phyloP scores from a whole-genome alignment of 2,888 invertebrate species.

The Dascillus cervinus region DNA sequence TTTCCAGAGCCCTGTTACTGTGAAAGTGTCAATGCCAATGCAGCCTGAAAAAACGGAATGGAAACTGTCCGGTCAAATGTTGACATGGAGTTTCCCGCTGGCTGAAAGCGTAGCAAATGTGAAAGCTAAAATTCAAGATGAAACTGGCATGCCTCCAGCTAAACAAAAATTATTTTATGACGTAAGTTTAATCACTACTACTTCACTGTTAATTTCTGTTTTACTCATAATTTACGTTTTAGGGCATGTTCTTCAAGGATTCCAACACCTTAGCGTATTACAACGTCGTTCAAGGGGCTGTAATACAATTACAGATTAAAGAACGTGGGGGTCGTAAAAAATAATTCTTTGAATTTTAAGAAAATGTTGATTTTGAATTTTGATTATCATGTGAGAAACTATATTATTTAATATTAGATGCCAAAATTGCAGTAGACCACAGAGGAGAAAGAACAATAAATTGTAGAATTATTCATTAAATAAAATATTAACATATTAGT shows the following conservation, averaged over 20 bases:
- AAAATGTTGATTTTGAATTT: too few species aligned
- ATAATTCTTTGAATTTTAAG: too few species aligned
- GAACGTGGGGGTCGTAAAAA: slow-evolving; percentile 98
- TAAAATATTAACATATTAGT: too few species aligned
- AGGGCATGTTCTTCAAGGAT: slow-evolving; percentile 98
- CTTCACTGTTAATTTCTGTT: background rate
- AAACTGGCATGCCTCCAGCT: slow-evolving; percentile 88
- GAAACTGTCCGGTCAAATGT: slow-evolving; percentile 85
- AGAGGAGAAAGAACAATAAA: too few species aligned
- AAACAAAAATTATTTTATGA: slow-evolving; percentile 96
- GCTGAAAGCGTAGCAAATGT: slow-evolving; percentile 75
- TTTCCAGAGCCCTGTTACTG: slow-evolving; percentile 64
- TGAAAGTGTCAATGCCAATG: slow-evolving; percentile 76
- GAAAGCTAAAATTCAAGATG: slow-evolving; percentile 78
- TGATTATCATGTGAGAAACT: too few species aligned
- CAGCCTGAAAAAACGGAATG: slow-evolving; percentile 89
- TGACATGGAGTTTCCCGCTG: slow-evolving; percentile 70
- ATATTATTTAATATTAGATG: too few species aligned
- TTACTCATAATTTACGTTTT: slow-evolving; percentile 31
- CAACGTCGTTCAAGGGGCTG: slow-evolving; percentile 79
- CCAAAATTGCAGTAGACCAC: too few species aligned
- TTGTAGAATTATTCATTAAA: too few species aligned
- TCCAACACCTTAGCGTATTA: slow-evolving; percentile 92
- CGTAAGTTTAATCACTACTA: slow-evolving; percentile 51
- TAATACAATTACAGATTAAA: slow-evolving; percentile 85